phyloP scores from a whole-genome alignment of 2,888 invertebrate species.

The Theretra japonica region DNA sequence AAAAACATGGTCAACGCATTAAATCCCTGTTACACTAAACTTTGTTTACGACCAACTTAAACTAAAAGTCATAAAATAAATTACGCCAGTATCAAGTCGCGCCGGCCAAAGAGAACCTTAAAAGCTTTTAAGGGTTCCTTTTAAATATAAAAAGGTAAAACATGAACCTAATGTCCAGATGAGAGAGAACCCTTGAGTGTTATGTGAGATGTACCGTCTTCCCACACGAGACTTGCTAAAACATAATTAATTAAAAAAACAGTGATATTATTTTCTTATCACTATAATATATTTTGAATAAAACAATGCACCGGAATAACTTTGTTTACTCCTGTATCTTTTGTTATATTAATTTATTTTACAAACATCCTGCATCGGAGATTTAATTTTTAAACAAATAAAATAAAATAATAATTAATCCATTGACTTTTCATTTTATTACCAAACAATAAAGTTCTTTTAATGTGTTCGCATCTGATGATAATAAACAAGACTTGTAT shows the following conservation, averaged over 20 bases:
- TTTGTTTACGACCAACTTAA: constrained; percentile 50
- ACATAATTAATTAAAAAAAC: not conserved
- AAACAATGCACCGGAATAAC: too few species aligned
- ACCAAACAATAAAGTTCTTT: not conserved
- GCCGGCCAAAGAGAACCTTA: constrained; percentile 48
- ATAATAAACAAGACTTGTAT: constrained; percentile 9
- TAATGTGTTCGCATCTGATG: not conserved
- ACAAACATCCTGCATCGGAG: too few species aligned
- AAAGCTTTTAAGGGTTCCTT: constrained; percentile 58
- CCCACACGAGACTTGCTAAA: not conserved
- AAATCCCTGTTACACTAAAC: constrained; percentile 41
- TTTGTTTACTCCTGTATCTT: too few species aligned
- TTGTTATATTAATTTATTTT: too few species aligned
- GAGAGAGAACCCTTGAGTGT: constrained; percentile 24
- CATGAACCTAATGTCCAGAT: constrained; percentile 29
- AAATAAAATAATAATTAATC: not conserved
- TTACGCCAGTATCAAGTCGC: constrained; percentile 51
- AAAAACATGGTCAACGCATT: constrained; percentile 25
- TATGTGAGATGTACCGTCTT: not conserved
- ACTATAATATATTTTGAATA: too few species aligned
- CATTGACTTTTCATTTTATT: not conserved
- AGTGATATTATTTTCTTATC: too few species aligned
- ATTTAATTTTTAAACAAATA: not conserved
- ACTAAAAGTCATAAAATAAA: constrained; percentile 59
- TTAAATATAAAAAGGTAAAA: constrained; percentile 40